Evolutionary conservation across 1,140 invertebrate species (phyloP).

Genomic region (Diabrotica virgifera): DNA sequence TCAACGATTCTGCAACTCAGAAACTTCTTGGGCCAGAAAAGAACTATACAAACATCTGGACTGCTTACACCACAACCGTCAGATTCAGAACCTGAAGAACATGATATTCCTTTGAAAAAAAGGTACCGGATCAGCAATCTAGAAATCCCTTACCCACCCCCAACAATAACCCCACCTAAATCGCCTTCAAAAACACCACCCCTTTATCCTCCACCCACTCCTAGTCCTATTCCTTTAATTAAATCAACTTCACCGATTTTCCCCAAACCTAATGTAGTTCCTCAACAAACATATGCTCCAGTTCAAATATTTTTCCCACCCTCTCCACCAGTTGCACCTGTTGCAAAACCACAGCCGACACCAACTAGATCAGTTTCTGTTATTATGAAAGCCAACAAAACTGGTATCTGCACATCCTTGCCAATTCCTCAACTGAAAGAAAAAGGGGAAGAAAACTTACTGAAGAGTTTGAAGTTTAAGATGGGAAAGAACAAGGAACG

Average conservation of each 20-base stretch:
- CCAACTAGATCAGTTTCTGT: conserved; percentile 59
- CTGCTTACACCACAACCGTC: conserved; percentile 57
- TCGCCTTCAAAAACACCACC: conserved; percentile 40
- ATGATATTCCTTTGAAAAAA: conserved; percentile 48
- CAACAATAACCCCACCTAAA: conserved; percentile 49
- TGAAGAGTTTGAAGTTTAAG: conserved; percentile 75
- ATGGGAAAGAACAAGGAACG: conserved; percentile 67
- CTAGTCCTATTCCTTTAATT: neutral
- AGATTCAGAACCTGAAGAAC: conserved; percentile 54
- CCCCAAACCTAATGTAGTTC: neutral
- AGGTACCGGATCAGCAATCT: conserved; percentile 49
- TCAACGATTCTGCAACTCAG: conserved; percentile 28
- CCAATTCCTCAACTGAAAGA: conserved; percentile 31
- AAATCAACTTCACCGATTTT: neutral
- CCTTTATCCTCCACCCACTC: neutral
- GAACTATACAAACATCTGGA: conserved; percentile 37
- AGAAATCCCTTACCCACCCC: conserved; percentile 49
- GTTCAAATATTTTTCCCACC: conserved; percentile 18
- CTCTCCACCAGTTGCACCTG: conserved; percentile 24
- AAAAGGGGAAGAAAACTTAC: conserved; percentile 58
- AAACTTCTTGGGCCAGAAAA: conserved; percentile 47
- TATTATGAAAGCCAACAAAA: conserved; percentile 76
- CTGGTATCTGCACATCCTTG: conserved; percentile 65
- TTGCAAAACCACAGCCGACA: conserved; percentile 45
- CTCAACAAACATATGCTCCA: neutral